These are phyloP conservation scores for Drosophila robusta DNA, from an alignment of 2,888 invertebrate genomes.

Conservation along the genomic window DNA sequence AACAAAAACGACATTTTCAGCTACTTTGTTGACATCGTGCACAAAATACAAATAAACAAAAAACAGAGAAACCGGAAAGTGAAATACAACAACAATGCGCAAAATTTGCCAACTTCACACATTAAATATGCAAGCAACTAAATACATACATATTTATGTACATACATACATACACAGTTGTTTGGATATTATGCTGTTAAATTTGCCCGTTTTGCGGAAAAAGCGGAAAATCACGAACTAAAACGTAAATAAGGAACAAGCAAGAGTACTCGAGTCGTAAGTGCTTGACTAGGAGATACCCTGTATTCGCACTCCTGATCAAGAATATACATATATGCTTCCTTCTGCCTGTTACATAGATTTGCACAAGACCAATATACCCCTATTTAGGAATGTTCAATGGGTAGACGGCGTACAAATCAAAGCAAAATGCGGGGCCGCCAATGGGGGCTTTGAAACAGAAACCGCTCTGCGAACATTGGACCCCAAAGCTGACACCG, in stretches of 20 bases:
- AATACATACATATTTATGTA: neutral
- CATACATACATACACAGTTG: neutral
- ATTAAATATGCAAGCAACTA: slow-evolving; percentile 3
- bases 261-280: neutral
- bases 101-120: slow-evolving; percentile 18
- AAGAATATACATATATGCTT: too few relatives aligned
- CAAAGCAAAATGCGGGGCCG: slow-evolving; percentile 20
- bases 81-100: slow-evolving; percentile 15
- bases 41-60: slow-evolving; percentile 35
- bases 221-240: neutral
- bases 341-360: too few relatives aligned
- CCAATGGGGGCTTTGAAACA: slow-evolving; percentile 19
- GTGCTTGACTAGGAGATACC: neutral
- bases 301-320: too few relatives aligned
- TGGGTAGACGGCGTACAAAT: neutral
- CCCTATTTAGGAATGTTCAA: neutral
- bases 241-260: slow-evolving; percentile 28
- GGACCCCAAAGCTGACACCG: slow-evolving; percentile 15
- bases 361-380: neutral
- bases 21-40: slow-evolving; percentile 43
- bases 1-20: slow-evolving; percentile 19
- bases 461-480: slow-evolving; percentile 34
- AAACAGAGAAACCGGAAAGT: slow-evolving; percentile 37
- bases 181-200: slow-evolving; percentile 22
- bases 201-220: slow-evolving; percentile 26